Conservation (phyloP, 92 coral and sea anemone genomes). For the Zoanthus sociatus region DNA sequence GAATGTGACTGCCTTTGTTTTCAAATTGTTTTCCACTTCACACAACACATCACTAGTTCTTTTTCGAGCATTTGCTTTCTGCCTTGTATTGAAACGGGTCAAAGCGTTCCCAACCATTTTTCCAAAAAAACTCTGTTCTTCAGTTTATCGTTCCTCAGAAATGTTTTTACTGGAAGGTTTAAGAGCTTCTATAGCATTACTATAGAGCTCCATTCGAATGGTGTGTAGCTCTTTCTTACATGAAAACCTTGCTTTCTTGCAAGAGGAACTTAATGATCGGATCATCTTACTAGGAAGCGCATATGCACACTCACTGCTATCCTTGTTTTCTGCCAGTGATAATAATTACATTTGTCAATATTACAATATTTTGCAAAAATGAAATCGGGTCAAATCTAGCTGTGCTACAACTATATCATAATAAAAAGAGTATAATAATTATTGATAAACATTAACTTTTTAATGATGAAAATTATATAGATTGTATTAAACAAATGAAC, state of each 20-base stretch:
- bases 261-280: neutral
- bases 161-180: conserved; percentile 30
- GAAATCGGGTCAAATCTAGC: neutral
- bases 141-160: conserved; percentile 34
- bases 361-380: neutral
- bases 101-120: conserved; percentile 60
- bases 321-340: conserved; percentile 12
- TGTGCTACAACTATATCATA: neutral
- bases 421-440: neutral
- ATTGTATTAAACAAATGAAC: neutral
- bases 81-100: conserved; percentile 44
- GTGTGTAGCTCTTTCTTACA: conserved; percentile 37
- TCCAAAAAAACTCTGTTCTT: conserved; percentile 52
- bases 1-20: too few species aligned
- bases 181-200: conserved; percentile 55
- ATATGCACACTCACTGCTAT: neutral
- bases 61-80: neutral
- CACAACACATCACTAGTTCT: conserved; percentile 34
- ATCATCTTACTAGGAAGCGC: neutral
- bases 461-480: neutral
- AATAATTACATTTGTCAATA: neutral
- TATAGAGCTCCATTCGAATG: conserved; percentile 47
- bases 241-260: neutral
- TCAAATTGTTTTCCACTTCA: neutral
- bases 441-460: neutral